Conservation (phyloP, 92 coral and sea anemone species). For the Paragorgia papillata region DNA sequence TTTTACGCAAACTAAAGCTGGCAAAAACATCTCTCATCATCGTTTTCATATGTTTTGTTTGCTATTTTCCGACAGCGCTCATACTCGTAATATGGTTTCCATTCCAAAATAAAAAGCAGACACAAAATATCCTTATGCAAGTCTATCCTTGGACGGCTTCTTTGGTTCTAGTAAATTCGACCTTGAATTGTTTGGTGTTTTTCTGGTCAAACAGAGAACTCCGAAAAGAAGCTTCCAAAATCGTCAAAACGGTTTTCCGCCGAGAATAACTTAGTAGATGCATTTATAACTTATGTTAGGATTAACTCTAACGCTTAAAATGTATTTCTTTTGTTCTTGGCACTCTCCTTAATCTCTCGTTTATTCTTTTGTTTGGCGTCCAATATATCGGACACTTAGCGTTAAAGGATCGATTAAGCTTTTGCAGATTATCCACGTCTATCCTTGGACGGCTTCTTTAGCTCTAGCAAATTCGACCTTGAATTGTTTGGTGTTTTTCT, state of each 20-base stretch:
- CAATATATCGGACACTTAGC: no score
- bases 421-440: no score
- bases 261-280: no score
- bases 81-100: background rate
- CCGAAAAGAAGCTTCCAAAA: constrained; percentile 30
- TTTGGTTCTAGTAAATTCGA: constrained; percentile 25
- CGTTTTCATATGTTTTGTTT: background rate
- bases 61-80: background rate
- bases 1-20: background rate
- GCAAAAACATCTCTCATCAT: background rate
- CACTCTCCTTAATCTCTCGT: no score
- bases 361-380: no score
- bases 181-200: constrained; percentile 24
- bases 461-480: constrained; percentile 25
- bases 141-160: constrained; percentile 12
- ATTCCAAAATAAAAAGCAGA: background rate
- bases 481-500: constrained; percentile 31
- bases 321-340: no score
- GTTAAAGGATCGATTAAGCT: no score
- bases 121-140: background rate
- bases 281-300: background rate
- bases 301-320: no score
- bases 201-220: constrained; percentile 28
- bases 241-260: background rate
- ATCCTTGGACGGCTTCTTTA: no score